Evolutionary conservation across 2,113 vertebrate genomes (phyloP).

Genomic region (Phyllopteryx taeniolatus): DNA sequence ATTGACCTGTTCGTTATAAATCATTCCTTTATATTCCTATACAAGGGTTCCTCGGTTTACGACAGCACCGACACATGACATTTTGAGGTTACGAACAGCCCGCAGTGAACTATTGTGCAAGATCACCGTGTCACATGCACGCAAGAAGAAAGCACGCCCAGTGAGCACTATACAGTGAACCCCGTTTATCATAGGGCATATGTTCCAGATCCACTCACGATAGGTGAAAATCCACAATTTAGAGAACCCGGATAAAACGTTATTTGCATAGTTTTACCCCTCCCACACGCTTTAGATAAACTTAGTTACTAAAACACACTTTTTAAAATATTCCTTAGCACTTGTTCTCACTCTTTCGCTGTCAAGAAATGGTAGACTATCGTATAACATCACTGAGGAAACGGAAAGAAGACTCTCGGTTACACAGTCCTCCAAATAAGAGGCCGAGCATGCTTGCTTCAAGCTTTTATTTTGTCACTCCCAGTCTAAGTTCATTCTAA

Average conservation of each 20-base stretch:
- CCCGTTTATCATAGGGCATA: too few relatives aligned
- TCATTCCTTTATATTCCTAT: not conserved
- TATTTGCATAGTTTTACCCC: not conserved
- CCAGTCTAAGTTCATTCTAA: not conserved
- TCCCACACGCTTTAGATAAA: not conserved
- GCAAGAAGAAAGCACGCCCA: too few relatives aligned
- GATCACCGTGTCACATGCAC: not conserved
- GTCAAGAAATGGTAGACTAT: not conserved
- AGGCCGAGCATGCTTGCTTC: not conserved
- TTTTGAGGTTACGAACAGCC: not conserved
- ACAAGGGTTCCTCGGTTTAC: not conserved
- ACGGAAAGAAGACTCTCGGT: too few relatives aligned
- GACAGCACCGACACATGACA: too few relatives aligned
- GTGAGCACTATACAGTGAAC: too few relatives aligned
- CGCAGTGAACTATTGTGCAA: not conserved
- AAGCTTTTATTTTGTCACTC: not conserved
- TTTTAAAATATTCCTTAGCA: not conserved
- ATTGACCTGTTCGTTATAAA: not conserved
- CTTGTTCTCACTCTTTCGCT: not conserved
- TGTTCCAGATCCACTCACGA: too few relatives aligned
- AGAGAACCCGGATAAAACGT: not conserved
- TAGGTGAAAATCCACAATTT: not conserved
- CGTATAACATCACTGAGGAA: too few relatives aligned
- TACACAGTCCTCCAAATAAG: not conserved
- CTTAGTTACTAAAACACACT: not conserved